Percentiles rank a stretch among this genome's conserved stretches.
phyloP scores from a whole-genome alignment of 2,888 invertebrate species.

The Choreutis nemorana region DNA sequence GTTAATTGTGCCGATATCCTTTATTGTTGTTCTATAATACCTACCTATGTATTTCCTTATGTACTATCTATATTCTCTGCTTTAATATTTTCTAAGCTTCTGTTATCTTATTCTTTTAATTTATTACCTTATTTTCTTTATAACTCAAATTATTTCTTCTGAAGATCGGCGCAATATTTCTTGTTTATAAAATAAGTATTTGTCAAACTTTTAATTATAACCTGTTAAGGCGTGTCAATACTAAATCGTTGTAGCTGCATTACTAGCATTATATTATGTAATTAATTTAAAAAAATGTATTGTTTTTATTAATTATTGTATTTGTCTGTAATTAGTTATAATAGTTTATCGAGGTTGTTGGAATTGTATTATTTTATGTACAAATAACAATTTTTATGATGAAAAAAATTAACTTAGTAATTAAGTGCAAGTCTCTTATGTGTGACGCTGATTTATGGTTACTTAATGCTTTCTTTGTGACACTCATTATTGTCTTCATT shows the following conservation, averaged over 20 bases:
- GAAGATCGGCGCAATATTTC: conserved; percentile 43
- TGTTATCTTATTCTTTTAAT: conserved; percentile 7
- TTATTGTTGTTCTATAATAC: conserved; percentile 4
- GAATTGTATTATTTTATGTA: conserved; percentile 59
- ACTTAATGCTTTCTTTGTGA: conserved; percentile 24
- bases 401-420: conserved; percentile 42
- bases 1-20: conserved; percentile 41
- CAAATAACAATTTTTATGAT: conserved; percentile 59
- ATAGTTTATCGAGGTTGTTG: conserved; percentile 61
- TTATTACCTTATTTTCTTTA: neutral
- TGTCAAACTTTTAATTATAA: conserved; percentile 19
- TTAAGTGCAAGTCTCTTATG: conserved; percentile 21
- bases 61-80: conserved; percentile 10
- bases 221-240: conserved; percentile 23
- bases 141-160: conserved; percentile 16
- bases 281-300: no score
- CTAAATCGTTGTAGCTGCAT: conserved; percentile 31
- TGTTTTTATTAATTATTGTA: conserved; percentile 47
- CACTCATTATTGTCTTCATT: conserved; percentile 14
- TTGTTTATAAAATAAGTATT: conserved; percentile 26
- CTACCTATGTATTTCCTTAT: conserved; percentile 10
- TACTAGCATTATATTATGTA: conserved; percentile 19
- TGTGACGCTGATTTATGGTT: conserved; percentile 21
- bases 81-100: conserved; percentile 12
- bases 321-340: conserved; percentile 47